Conservation (phyloP, 2,888 invertebrate genomes). For the Idaea biselata region DNA sequence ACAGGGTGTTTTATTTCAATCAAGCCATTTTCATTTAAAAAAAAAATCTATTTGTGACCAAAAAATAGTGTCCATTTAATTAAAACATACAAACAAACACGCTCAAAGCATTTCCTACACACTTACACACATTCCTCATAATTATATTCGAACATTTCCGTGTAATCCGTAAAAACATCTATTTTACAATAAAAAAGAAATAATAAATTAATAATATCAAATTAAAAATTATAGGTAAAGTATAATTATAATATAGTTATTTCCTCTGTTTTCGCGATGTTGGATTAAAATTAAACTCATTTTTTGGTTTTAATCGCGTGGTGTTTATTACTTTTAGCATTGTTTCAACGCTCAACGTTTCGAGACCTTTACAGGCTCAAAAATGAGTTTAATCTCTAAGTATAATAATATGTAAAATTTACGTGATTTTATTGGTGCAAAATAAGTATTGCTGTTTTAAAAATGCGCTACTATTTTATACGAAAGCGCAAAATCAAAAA, state of each 20-base stretch:
- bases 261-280: no score
- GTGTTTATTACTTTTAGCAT: no score
- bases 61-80: constrained; percentile 20
- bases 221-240: constrained; percentile 16
- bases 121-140: constrained; percentile 9
- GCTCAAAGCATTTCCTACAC: constrained; percentile 9
- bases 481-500: background rate
- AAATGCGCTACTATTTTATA: constrained; percentile 18
- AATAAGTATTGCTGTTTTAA: constrained; percentile 16
- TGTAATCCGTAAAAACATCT: constrained; percentile 26
- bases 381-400: no score
- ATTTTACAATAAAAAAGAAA: constrained; percentile 23
- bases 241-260: no score
- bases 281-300: no score
- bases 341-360: no score
- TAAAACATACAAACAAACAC: constrained; percentile 11
- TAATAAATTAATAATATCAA: constrained; percentile 33
- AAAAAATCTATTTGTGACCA: constrained; percentile 28
- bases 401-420: background rate
- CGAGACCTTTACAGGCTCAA: no score
- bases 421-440: background rate
- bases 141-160: constrained; percentile 25
- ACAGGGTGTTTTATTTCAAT: background rate
- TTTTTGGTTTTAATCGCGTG: no score
- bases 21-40: constrained; percentile 16